phyloP scores from a whole-genome alignment of 2,888 invertebrate species.

The Choristoneura rosaceana region DNA sequence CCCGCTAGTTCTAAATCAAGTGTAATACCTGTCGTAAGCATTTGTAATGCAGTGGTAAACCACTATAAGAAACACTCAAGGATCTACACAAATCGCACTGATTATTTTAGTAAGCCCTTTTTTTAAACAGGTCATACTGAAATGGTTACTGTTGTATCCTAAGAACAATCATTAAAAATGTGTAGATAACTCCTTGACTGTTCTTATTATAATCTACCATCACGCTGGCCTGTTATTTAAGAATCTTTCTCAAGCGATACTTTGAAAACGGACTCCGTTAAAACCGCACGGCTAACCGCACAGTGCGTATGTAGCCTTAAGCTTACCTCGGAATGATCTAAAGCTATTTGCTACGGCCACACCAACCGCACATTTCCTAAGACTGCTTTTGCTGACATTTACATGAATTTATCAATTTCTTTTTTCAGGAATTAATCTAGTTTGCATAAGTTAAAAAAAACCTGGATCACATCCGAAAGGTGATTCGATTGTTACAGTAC shows the following conservation, averaged over 20 bases:
- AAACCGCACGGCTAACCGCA: too few species aligned
- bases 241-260: too few species aligned
- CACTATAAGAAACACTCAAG: background rate
- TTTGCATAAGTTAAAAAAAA: background rate
- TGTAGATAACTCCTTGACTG: too few species aligned
- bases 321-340: background rate
- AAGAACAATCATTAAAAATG: too few species aligned
- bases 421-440: slow-evolving; percentile 11
- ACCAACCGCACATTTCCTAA: background rate
- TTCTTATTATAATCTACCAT: too few species aligned
- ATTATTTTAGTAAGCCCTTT: background rate
- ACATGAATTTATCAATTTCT: background rate
- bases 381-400: background rate
- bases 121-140: background rate
- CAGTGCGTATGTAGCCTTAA: too few species aligned
- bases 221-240: too few species aligned
- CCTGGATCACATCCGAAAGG: background rate
- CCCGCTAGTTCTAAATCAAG: background rate
- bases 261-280: too few species aligned
- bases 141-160: background rate
- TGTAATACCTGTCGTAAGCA: too few species aligned
- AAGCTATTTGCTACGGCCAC: background rate
- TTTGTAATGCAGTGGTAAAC: too few species aligned
- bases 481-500: background rate
- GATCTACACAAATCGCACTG: background rate